Evolutionary conservation across 1,140 invertebrate species (phyloP), one percentile per base, ranked within the genome.

Genomic region (Drosophila ohnishii): DNA sequence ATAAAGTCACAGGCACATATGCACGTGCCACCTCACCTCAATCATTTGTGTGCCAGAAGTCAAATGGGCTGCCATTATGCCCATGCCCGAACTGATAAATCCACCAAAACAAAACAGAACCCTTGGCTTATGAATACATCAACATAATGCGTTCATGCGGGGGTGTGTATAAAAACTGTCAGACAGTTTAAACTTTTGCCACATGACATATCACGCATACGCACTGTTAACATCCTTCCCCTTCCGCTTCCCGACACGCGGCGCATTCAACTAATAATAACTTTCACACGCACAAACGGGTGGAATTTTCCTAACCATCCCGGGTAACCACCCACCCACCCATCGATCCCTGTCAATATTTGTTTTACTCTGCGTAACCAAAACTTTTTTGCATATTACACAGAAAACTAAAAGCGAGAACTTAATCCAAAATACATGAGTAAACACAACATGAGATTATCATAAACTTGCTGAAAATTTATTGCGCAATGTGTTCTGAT

Each of bases 391-490:
- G 66, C 69, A 71, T 72, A 40, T 71, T 50, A 40, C 35, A 72
- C 53, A 72, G 51, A 72, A 71, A 71, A 71, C 64, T 66, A 70
- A 70, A 39, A 19, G 67, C 51, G 67, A 70, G 57, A 71, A 72
- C 69, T 72, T 72, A 78, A 69, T 56, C 56, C 73, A 58, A 80
- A 65, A 71, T 59, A 72, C 69, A 72, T 50, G 56, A 69, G 64
- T 76, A 72, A 72, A 76, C 73, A 76, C 63, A 76, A 50, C 73
- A 76, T 34, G 63, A 76, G 69, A 71, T 72, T 72, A 72, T 71
- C 69, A 72, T 72, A 71, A 59, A 72, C 42, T 71, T 71, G 44
- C 53, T 44, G 37, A 30, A 50, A 75, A 75, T 75, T 75, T 75
- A 75, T 75, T 45, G 47, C 37, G 22, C 37, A 63, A 72, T 60